Conservation (phyloP, 2,113 vertebrate species). For the Atlantisia rogersi region DNA sequence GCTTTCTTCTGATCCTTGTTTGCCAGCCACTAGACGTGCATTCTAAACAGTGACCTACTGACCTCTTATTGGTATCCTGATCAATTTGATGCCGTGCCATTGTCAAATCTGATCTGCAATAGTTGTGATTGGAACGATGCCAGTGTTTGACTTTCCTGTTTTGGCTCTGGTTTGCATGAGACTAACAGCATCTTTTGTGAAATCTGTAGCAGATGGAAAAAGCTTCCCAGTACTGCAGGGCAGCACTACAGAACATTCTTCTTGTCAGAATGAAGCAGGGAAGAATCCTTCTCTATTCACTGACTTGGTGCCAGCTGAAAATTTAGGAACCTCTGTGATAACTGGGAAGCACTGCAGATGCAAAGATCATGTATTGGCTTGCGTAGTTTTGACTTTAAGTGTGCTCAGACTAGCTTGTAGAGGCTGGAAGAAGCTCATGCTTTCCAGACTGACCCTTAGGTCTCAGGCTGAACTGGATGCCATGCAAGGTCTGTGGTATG, state of each 20-base stretch:
- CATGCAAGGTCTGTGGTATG: background rate
- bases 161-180: background rate
- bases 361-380: background rate
- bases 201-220: background rate
- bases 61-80: background rate
- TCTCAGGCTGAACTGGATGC: background rate
- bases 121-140: background rate
- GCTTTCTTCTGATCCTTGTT: background rate
- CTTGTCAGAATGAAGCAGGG: background rate
- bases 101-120: background rate
- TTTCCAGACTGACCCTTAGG: background rate
- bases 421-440: background rate
- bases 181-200: background rate
- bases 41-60: background rate
- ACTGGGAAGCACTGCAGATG: background rate
- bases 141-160: background rate
- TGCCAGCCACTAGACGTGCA: background rate
- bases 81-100: background rate
- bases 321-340: background rate
- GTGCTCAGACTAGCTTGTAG: background rate
- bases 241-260: background rate
- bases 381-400: background rate
- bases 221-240: background rate
- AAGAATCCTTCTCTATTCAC: background rate
- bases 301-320: background rate